Evolutionary conservation across 2,113 vertebrate species (phyloP), one percentile per base, ranked within the genome.

Genomic region (Falco punctatus): DNA sequence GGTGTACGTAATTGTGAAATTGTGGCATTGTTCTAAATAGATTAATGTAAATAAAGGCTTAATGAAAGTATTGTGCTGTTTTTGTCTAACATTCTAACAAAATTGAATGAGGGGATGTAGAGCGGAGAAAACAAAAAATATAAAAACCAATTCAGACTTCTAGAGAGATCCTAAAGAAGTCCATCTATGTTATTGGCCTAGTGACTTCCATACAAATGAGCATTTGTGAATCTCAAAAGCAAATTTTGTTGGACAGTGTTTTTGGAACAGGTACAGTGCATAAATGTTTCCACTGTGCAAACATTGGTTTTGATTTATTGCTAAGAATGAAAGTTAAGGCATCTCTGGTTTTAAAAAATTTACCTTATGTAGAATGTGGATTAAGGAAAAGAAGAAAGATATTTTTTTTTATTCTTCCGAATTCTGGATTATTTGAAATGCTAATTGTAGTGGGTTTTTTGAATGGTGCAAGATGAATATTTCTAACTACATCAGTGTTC

Each of bases 231-330:
- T 85, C 61, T 91, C 17, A 80, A 72, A 92, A 81, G 19, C 35
- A 75, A 33, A 73, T 80, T 85, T 81, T 30, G 15, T 91, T 79
- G 66, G 61, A 46, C 21, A 28, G 22, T 93, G 51, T 30, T 78
- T 93, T 54, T 92, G 88, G 86, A 92, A 69, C 75, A 94, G 84
- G 78, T 96, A 62, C 30, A 58, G 46, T 75, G 46, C 85, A 91
- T 13, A 52, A 72, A 58, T 62, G 28, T 91, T 96, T 95, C 44
- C 65, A 82, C 33, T 84, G 17, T 81, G 40, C 54, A 91, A 85
- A 74, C 16, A 81, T 23, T 69, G 52, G 52, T 70, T 93, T 55
- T 78, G 88, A 84, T 93, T 92, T 95, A 79, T 75, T 84, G 30
- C 74, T 75, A 27, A 27, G 27, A 88, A 59, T 84, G 21, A 48